phyloP scores from a whole-genome alignment of 2,113 vertebrate species.

The Galeopterus variegatus region DNA sequence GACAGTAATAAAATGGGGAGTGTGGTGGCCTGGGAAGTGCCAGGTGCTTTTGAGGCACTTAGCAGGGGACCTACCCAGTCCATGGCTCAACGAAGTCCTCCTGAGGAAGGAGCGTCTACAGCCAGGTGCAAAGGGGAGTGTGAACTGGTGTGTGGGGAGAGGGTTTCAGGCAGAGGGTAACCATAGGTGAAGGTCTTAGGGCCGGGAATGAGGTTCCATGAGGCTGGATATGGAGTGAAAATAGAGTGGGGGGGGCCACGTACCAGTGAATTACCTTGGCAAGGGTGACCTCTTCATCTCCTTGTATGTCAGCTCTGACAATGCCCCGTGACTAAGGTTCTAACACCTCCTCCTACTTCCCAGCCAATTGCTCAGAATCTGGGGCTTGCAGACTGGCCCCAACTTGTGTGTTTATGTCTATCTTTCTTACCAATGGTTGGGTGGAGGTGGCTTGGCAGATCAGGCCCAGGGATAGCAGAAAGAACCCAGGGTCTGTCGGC shows the following conservation, averaged over 20 bases:
- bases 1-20: too few species aligned
- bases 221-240: not conserved
- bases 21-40: not conserved
- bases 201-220: not conserved
- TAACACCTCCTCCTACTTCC: not conserved
- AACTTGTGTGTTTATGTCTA: not conserved
- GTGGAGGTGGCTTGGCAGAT: not conserved
- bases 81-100: not conserved
- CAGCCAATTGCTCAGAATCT: not conserved
- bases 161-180: not conserved
- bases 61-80: not conserved
- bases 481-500: not conserved
- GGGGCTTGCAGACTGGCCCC: not conserved
- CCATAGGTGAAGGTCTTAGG: not conserved
- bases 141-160: not conserved
- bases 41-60: not conserved
- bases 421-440: not conserved
- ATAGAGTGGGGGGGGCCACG: accelerated
- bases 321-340: not conserved
- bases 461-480: not conserved
- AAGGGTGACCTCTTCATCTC: not conserved
- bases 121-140: not conserved
- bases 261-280: not conserved
- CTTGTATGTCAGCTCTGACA: not conserved
- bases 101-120: not conserved